A percentile compares a stretch with the other conserved stretches of the same genome.
Evolutionary conservation across 1,140 invertebrate genomes (phyloP).

Genomic region (Hetaerina americana): DNA sequence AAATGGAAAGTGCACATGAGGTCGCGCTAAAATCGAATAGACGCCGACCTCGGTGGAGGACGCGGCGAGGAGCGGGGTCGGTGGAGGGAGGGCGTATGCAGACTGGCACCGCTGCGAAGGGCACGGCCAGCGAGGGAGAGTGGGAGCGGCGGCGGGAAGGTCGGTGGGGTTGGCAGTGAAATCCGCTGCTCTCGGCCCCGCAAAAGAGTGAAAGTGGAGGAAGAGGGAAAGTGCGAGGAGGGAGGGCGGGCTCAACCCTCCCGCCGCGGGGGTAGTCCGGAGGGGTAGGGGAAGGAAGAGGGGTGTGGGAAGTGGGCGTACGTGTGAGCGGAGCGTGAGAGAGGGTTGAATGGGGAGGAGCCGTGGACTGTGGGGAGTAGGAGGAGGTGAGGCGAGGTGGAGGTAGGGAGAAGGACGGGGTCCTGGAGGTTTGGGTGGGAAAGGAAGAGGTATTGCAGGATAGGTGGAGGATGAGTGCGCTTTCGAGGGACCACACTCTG

Average conservation of each 20-base stretch:
- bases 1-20: too few relatives aligned
- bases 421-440: too few relatives aligned
- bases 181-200: too few relatives aligned
- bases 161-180: too few relatives aligned
- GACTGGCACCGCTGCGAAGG: too few relatives aligned
- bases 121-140: too few relatives aligned
- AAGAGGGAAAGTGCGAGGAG: neutral
- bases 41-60: too few relatives aligned
- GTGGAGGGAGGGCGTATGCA: too few relatives aligned
- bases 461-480: neutral
- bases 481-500: neutral
- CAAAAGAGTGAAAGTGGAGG: neutral
- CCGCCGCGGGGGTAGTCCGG: neutral
- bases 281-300: neutral
- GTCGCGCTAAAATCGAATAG: too few relatives aligned
- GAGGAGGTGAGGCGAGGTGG: neutral
- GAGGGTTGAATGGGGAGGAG: neutral
- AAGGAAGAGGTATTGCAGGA: neutral
- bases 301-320: neutral
- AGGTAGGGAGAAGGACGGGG: neutral
- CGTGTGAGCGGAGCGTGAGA: neutral
- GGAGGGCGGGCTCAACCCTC: neutral
- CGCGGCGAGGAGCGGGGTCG: too few relatives aligned
- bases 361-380: too few relatives aligned
- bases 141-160: too few relatives aligned